Evolutionary conservation across 2,113 vertebrate genomes (phyloP).

Genomic region (Struthio camelus): DNA sequence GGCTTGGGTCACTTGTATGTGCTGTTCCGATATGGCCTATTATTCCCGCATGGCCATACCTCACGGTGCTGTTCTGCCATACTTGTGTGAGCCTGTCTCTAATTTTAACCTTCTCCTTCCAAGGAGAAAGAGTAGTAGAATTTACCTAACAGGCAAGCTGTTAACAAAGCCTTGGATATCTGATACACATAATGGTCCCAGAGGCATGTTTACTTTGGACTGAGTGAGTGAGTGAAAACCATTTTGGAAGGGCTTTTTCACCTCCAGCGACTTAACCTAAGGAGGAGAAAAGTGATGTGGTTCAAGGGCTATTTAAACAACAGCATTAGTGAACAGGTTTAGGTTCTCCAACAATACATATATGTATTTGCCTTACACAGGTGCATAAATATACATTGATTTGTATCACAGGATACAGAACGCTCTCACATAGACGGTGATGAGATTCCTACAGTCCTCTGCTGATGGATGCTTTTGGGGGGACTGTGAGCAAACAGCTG

Average conservation of each 20-base stretch:
- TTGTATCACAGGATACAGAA: not conserved
- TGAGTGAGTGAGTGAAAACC: slow-evolving; percentile 69
- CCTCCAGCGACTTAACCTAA: slow-evolving; percentile 60
- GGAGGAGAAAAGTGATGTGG: slow-evolving; percentile 68
- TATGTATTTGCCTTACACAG: slow-evolving; percentile 49
- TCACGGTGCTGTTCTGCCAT: not conserved
- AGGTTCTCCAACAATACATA: not conserved
- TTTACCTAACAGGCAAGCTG: slow-evolving; percentile 52
- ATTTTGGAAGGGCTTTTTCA: slow-evolving; percentile 69
- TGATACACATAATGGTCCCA: slow-evolving; percentile 69
- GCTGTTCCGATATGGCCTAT: not conserved
- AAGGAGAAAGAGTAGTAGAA: slow-evolving; percentile 18
- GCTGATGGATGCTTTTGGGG: not conserved
- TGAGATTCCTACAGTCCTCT: not conserved
- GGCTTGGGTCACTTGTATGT: not conserved
- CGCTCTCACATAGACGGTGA: not conserved
- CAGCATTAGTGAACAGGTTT: slow-evolving; percentile 21
- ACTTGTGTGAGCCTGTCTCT: not conserved
- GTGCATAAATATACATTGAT: slow-evolving; percentile 39
- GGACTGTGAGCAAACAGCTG: not conserved
- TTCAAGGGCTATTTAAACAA: slow-evolving; percentile 66
- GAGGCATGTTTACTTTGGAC: slow-evolving; percentile 71
- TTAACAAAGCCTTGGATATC: slow-evolving; percentile 67
- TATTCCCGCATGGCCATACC: rapidly evolving
- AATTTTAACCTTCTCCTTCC: slow-evolving; percentile 19